Conservation (phyloP, 2,888 invertebrate genomes). For the Diaperis boleti region DNA sequence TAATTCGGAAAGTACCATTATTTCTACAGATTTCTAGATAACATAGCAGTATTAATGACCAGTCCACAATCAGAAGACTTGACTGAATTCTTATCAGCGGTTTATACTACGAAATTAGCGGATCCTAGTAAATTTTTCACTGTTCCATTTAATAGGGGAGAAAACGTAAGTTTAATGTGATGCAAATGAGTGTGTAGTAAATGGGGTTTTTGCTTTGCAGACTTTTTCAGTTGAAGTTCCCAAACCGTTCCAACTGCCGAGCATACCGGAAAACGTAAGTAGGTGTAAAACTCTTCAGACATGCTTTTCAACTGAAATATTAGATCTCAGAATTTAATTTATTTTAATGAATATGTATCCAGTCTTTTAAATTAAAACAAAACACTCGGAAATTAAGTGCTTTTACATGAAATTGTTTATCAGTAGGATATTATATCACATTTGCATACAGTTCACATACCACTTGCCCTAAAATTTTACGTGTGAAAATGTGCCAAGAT, state of each 20-base stretch:
- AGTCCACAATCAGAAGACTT: conserved; percentile 70
- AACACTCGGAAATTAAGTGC: no score
- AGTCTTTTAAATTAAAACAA: no score
- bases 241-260: conserved; percentile 86
- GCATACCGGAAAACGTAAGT: conserved; percentile 96
- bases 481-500: no score
- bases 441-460: no score
- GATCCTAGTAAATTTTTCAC: conserved; percentile 76
- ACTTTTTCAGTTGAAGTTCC: conserved; percentile 82
- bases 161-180: conserved; percentile 68
- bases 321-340: conserved; percentile 33
- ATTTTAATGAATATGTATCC: no score
- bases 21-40: conserved; percentile 78
- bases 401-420: no score
- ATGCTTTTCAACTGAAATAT: conserved; percentile 24
- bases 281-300: conserved; percentile 31
- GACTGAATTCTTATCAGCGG: conserved; percentile 74
- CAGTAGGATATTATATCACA: no score
- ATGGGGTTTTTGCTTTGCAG: not conserved
- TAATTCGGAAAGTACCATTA: not conserved
- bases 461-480: no score
- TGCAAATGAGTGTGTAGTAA: conserved; percentile 7
- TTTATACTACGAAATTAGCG: conserved; percentile 77
- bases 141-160: conserved; percentile 72
- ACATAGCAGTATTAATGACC: conserved; percentile 82